These are phyloP conservation scores for Mystacides longicornis DNA, from an alignment of 2,888 invertebrate species.

Conservation along the genomic window DNA sequence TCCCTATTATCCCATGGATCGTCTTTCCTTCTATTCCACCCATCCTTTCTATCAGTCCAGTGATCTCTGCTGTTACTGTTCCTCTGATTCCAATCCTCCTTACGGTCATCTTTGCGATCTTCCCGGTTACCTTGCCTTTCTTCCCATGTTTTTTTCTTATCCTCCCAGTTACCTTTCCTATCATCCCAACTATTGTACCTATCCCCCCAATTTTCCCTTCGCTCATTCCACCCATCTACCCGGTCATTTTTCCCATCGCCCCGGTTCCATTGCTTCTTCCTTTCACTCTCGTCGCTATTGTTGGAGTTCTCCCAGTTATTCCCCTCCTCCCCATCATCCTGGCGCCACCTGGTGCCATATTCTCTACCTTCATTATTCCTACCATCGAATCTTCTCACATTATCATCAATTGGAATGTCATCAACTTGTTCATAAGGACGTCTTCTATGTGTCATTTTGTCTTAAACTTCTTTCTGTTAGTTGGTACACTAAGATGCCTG, in stretches of 20 bases:
- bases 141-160: not conserved
- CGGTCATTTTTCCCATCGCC: not conserved
- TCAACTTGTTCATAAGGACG: not conserved
- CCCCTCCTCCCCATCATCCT: conserved; percentile 5
- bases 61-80: not conserved
- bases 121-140: not conserved
- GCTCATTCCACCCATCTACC: not conserved
- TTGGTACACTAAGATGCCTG: conserved; percentile 18
- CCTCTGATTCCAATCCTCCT: not conserved
- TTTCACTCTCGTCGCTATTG: conserved; percentile 37
- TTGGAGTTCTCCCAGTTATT: conserved; percentile 20
- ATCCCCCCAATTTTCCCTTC: not conserved
- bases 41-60: not conserved
- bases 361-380: not conserved
- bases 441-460: conserved; percentile 16
- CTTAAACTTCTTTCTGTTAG: conserved; percentile 7
- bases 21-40: not conserved
- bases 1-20: conserved; percentile 13
- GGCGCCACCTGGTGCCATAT: not conserved
- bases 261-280: conserved; percentile 29
- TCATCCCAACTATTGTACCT: too few relatives aligned
- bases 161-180: not conserved
- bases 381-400: not conserved
- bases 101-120: not conserved
- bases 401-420: not conserved